A percentile compares a stretch with the other conserved stretches of the same genome.
phyloP scores from a whole-genome alignment of 2,113 vertebrate genomes.

The Platichthys stellatus region DNA sequence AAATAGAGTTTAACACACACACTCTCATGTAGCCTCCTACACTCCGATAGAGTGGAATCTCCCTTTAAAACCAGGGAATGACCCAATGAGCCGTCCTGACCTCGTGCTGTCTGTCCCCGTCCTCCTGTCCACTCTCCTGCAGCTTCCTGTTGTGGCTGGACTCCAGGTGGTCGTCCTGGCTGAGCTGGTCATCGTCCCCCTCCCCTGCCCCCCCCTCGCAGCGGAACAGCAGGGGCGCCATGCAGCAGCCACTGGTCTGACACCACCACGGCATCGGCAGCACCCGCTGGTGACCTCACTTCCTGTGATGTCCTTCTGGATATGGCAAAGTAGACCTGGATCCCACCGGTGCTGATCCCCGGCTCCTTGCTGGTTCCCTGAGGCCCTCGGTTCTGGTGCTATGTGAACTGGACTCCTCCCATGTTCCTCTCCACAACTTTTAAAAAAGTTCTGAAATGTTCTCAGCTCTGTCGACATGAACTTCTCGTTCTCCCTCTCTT shows the following conservation, averaged over 20 bases:
- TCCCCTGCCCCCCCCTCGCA: not conserved
- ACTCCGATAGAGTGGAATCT: too few species aligned
- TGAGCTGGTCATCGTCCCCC: constrained; percentile 45
- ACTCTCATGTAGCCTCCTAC: too few species aligned
- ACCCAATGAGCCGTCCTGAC: too few species aligned
- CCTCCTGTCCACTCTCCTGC: not conserved
- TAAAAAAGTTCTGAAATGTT: accelerated
- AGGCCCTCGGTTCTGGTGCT: not conserved
- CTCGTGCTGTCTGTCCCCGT: constrained; percentile 48
- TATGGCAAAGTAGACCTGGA: too few species aligned
- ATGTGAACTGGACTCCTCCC: not conserved
- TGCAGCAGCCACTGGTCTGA: constrained; percentile 61
- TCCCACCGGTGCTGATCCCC: not conserved
- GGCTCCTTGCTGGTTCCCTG: not conserved
- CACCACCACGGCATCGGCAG: constrained; percentile 65
- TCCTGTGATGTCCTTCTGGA: not conserved
- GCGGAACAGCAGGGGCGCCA: constrained; percentile 50
- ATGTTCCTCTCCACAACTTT: constrained; percentile 1
- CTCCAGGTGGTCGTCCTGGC: constrained; percentile 57
- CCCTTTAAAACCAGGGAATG: too few species aligned
- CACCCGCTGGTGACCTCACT: constrained; percentile 2
- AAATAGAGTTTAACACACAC: too few species aligned
- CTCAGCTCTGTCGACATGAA: not conserved
- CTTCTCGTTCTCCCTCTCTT: too few species aligned
- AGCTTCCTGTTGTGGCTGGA: constrained; percentile 1